Evolutionary conservation across 2,797 vertebrate species (phyloP), one percentile per base, ranked within the genome.

Genomic region (Myoxocephalus aenaeus): DNA sequence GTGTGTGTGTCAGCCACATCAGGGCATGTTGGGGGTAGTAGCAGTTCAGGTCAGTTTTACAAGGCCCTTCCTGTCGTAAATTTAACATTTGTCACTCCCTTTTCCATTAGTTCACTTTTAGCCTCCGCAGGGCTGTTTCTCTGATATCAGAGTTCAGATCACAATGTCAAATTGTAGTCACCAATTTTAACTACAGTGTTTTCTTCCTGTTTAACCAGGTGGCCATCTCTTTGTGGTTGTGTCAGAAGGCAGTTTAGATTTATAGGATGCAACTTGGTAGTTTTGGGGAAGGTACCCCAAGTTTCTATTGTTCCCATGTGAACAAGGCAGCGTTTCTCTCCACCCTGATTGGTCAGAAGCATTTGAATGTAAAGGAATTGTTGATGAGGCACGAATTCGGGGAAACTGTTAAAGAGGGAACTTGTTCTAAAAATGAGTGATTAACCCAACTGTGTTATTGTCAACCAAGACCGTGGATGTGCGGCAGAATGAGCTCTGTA

Each of bases 21-120:
- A 6, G 32, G 38, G 22, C 5, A 17, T 42, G 59, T 42, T 22
- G 36, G 59, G 36, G n/a, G 36, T 17, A 42, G 61, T 22, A 42
- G 22, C 8, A 40, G 61, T 2, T 62, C 17, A 62, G 61, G 4
- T 62, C 17, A 42, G 13, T 25, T 1, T 36, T 36, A 40, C 7
- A 13, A 15, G 38, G 14, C 61, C 38, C 61, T 42, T 63, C 22
- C 38, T 27, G 61, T 63, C 38, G 59, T 62, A 62, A 61, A 62
- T 62, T 40, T 22, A 63, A 22, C 61, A 17, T 42, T 63, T 25
- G 61, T 18, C 38, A 5, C 61, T 62, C 0, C 10, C 38, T 42
- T 63, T 25, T 27, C 14, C 22, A 17, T 63, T 10, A 27, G 13
- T 40, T 8, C 9, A 8, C 22, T 9, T 18, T 64, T 8, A 64